A percentile compares a stretch with the other conserved stretches of the same genome.
Evolutionary conservation across 2,113 vertebrate genomes (phyloP).

Genomic region (Montifringilla adamsi): DNA sequence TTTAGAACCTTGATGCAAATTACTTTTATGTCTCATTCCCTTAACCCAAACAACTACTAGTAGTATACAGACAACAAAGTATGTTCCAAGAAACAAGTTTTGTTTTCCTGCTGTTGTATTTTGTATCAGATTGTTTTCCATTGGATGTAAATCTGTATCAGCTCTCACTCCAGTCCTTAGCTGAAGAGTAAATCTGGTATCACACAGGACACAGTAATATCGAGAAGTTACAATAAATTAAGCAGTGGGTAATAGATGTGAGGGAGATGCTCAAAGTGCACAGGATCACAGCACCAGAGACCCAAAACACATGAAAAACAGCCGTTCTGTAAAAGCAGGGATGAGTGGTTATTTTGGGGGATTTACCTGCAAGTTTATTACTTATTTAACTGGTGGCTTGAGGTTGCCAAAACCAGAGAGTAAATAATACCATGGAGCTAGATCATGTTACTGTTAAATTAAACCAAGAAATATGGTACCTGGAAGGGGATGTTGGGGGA

Average conservation of each 20-base stretch:
- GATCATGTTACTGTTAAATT: background rate
- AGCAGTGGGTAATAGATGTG: background rate
- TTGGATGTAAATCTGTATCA: background rate
- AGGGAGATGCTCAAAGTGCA: background rate
- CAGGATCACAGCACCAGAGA: background rate
- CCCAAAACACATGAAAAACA: background rate
- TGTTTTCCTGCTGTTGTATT: background rate
- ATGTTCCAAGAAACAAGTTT: background rate
- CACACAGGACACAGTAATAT: fast-evolving
- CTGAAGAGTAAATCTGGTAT: fast-evolving
- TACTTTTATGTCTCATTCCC: background rate
- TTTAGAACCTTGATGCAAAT: background rate
- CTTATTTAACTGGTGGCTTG: background rate
- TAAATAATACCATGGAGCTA: background rate
- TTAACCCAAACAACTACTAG: background rate
- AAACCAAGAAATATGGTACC: background rate
- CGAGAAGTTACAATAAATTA: background rate
- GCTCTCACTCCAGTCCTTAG: background rate
- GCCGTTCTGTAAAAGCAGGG: background rate
- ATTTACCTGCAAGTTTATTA: background rate
- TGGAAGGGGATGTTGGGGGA: background rate
- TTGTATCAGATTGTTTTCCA: background rate
- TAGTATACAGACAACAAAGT: fast-evolving
- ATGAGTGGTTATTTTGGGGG: background rate
- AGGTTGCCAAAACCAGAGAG: background rate